Evolutionary conservation across 2,888 invertebrate species (phyloP).

Genomic region (Helicoverpa assulta): DNA sequence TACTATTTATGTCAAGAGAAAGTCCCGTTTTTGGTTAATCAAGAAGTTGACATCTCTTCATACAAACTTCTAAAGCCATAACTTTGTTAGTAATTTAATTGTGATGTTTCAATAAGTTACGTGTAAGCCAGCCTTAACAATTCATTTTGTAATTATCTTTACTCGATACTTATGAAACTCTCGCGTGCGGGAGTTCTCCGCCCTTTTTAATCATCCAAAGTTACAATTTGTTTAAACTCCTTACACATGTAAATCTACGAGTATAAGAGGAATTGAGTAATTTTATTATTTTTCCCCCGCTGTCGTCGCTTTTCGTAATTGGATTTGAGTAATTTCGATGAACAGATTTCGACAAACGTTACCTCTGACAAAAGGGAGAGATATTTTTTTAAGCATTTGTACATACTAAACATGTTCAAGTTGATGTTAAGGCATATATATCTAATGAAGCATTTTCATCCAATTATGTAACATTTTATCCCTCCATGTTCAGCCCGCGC

Average conservation of each 20-base stretch:
- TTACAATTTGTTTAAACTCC: conserved; percentile 54
- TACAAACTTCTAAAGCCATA: conserved; percentile 11
- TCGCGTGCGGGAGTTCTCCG: conserved; percentile 32
- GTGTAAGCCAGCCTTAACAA: conserved; percentile 34
- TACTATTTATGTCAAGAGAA: background rate
- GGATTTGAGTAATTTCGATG: conserved; percentile 75
- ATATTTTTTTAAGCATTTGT: conserved; percentile 40
- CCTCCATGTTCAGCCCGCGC: background rate
- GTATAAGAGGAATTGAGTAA: conserved; percentile 60
- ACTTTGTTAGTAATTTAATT: conserved; percentile 28
- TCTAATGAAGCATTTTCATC: background rate
- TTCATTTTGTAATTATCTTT: conserved; percentile 44
- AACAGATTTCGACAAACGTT: conserved; percentile 74
- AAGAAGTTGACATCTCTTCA: background rate
- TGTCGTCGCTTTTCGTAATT: conserved; percentile 65
- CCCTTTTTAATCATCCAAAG: conserved; percentile 52
- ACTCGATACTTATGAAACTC: conserved; percentile 43
- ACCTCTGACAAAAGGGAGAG: conserved; percentile 63
- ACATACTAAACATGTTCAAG: background rate
- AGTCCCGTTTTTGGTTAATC: background rate
- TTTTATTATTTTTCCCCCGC: conserved; percentile 66
- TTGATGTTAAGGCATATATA: background rate
- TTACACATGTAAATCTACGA: conserved; percentile 56
- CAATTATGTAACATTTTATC: background rate
- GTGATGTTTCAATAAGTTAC: conserved; percentile 25